phyloP scores from a whole-genome alignment of 2,888 invertebrate species.

The Sphecodes monilicornis region DNA sequence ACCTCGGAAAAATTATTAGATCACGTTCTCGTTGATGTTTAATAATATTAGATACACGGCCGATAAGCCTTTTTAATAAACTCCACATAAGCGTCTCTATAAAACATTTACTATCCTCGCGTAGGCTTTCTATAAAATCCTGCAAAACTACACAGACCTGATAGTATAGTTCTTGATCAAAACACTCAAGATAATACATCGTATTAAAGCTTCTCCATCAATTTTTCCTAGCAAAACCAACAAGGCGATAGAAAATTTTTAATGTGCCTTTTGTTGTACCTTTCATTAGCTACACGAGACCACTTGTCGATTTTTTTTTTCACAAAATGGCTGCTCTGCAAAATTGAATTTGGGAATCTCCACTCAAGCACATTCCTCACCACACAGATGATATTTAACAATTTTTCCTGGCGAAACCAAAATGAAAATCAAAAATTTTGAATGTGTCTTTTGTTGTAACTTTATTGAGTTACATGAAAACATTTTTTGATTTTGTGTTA shows the following conservation, averaged over 20 bases:
- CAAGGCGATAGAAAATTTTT: neutral
- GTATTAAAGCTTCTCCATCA: neutral
- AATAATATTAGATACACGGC: neutral
- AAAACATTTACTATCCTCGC: neutral
- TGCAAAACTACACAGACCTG: neutral
- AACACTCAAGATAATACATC: neutral
- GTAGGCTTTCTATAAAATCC: neutral
- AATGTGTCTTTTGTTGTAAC: too few relatives aligned
- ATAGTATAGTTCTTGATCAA: neutral
- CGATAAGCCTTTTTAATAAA: neutral
- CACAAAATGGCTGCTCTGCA: too few relatives aligned
- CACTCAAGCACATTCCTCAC: too few relatives aligned
- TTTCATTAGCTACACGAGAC: neutral
- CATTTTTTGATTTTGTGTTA: too few relatives aligned
- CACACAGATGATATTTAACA: too few relatives aligned
- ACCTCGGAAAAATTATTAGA: neutral
- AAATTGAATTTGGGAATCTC: too few relatives aligned
- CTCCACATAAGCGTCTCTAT: neutral
- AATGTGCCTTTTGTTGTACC: neutral
- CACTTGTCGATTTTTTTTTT: neutral
- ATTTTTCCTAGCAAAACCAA: neutral
- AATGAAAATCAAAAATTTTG: too few relatives aligned
- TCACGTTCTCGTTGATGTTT: constrained; percentile 7
- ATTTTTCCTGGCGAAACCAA: too few relatives aligned
- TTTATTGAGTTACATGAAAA: too few relatives aligned